phyloP scores from a whole-genome alignment of 2,113 vertebrate genomes.

The Tragelaphus buxtoni region DNA sequence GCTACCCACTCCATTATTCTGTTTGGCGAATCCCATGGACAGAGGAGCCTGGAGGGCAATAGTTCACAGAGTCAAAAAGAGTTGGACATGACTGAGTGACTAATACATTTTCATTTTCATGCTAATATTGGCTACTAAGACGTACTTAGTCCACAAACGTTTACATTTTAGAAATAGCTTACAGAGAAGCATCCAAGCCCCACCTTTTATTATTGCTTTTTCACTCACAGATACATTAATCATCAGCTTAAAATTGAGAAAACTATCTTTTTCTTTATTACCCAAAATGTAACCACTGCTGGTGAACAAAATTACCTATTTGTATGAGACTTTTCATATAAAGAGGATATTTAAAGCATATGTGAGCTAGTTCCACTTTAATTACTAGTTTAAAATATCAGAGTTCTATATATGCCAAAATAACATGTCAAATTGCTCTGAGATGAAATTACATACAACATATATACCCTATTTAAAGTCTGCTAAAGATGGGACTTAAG shows the following conservation, averaged over 20 bases:
- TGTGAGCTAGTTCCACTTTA: background rate
- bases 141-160: slow-evolving; percentile 49
- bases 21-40: background rate
- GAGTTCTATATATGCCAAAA: background rate
- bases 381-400: slow-evolving; percentile 27
- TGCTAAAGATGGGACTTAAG: background rate
- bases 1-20: background rate
- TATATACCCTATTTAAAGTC: background rate
- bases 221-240: slow-evolving; percentile 46
- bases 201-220: slow-evolving; percentile 50
- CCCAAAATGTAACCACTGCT: background rate
- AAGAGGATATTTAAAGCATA: background rate
- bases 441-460: background rate
- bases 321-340: background rate
- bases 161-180: slow-evolving; percentile 55
- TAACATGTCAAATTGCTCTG: background rate
- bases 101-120: background rate
- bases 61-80: background rate
- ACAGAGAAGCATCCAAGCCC: background rate
- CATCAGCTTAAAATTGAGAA: slow-evolving; percentile 24
- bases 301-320: slow-evolving; percentile 41
- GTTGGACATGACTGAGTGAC: background rate
- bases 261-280: slow-evolving; percentile 36
- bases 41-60: background rate
- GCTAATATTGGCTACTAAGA: slow-evolving; percentile 13